Conservation (phyloP, 2,888 invertebrate genomes). For the Synergus japonicus region DNA sequence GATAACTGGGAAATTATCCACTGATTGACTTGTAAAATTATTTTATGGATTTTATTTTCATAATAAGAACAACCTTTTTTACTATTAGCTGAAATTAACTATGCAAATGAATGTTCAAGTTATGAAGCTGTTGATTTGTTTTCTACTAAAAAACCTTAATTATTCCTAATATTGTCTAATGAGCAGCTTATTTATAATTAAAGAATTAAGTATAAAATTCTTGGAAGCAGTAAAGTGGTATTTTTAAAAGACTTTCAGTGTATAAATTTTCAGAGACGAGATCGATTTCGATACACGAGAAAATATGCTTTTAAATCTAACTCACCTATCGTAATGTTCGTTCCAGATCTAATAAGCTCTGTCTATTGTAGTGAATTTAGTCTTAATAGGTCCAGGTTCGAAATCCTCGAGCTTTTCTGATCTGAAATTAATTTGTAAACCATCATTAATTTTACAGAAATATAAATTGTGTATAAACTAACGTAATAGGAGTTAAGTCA, state of each 20-base stretch:
- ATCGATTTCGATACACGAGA: conserved; percentile 3
- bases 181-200: not conserved
- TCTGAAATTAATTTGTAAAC: conserved; percentile 1
- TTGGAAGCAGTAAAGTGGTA: not conserved
- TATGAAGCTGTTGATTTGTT: too few species aligned
- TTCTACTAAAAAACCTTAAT: too few species aligned
- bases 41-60: not conserved
- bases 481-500: not conserved
- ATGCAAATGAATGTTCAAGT: not conserved
- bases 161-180: too few species aligned
- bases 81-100: not conserved
- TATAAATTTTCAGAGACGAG: conserved; percentile 8
- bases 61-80: not conserved
- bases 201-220: not conserved
- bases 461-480: conserved; percentile 5
- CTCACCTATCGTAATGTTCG: conserved; percentile 56
- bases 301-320: conserved; percentile 38
- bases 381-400: conserved; percentile 58
- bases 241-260: not conserved
- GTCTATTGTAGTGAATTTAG: conserved; percentile 64
- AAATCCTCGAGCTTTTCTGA: conserved; percentile 55
- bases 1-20: conserved; percentile 11
- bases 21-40: not conserved
- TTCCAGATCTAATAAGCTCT: conserved; percentile 64
- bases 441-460: conserved; percentile 2